A percentile compares a stretch with the other conserved stretches of the same genome.
Conservation (phyloP, 2,797 vertebrate genomes). For the Sebastes cheni region DNA sequence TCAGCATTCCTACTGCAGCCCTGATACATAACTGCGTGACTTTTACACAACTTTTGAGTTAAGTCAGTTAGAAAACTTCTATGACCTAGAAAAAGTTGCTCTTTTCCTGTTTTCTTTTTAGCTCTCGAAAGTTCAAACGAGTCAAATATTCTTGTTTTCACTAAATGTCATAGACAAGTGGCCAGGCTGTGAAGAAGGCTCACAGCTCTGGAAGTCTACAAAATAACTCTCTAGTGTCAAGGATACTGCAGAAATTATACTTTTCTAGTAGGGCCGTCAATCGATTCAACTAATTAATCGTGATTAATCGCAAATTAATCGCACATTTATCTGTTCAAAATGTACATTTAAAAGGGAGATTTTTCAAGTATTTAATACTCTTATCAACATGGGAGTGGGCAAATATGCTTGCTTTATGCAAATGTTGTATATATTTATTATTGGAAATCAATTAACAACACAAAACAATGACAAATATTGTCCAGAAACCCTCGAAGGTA, state of each 20-base stretch:
- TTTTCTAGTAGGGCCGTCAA: no score
- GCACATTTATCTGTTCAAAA: no score
- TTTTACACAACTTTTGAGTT: conserved; percentile 63
- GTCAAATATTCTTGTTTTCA: conserved; percentile 14
- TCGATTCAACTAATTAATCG: no score
- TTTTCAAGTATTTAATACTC: no score
- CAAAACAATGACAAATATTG: no score
- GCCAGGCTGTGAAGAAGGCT: background rate
- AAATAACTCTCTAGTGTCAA: background rate
- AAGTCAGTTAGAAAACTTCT: conserved; percentile 38
- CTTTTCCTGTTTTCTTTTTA: conserved; percentile 11
- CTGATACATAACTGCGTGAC: conserved; percentile 52
- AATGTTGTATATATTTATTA: no score
- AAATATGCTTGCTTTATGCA: no score
- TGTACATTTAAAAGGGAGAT: no score
- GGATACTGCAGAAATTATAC: background rate
- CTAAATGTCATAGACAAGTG: conserved; percentile 14
- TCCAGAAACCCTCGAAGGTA: no score
- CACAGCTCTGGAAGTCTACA: background rate
- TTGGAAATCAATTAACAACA: no score
- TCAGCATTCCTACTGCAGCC: conserved; percentile 46
- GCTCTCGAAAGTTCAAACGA: conserved; percentile 10
- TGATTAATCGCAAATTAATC: no score
- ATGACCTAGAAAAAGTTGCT: conserved; percentile 48
- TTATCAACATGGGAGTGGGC: no score